Evolutionary conservation across 1,140 invertebrate species (phyloP), one percentile per base, ranked within the genome.

Genomic region (Battus philenor): DNA sequence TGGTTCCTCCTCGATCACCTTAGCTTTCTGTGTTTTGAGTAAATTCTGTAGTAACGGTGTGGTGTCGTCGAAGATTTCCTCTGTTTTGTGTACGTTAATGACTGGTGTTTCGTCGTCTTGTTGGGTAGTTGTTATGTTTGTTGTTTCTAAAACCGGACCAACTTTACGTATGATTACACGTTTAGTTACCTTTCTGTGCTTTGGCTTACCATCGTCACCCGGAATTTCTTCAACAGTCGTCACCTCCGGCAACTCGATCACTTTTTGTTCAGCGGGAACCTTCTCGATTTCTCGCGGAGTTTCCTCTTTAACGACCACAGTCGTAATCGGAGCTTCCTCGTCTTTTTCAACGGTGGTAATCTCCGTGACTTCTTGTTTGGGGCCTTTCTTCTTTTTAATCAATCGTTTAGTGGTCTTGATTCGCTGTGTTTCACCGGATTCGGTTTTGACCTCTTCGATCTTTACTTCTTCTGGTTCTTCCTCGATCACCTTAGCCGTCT

Each of bases 111-210:
- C 43, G 18, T 70, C 56, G 8, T 62, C 66, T 54, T 68, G 57
- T 59, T 70, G 55, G 30, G 68, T 49, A 11, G 67, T 71, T 9
- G 47, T 45, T 48, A 73, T 68, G 54, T 71, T 49, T 24, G 67
- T 75, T 3, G 63, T 59, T 64, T 72, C 59, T 16, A 63, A 47
- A 53, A 62, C 68, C 44, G n/a, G 68, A 60, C 58, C 71, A 65
- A 48, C 65, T 64, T 65, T 82, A 52, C 59, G 53, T 84, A 57
- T 44, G 32, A 78, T 65, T 6, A 69, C 57, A 4, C 69, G 66
- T 51, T 78, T 85, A 10, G 70, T 80, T 1, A 68, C 66, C 41
- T 70, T 71, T 45, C 73, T 81, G 47, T 71, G 66, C 47, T 73
- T 76, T 4, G 47, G 64, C 64, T 66, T 56, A 59, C 70, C 67